Conservation (phyloP, 2,797 vertebrate species). For the Neopelma chrysocephalum region DNA sequence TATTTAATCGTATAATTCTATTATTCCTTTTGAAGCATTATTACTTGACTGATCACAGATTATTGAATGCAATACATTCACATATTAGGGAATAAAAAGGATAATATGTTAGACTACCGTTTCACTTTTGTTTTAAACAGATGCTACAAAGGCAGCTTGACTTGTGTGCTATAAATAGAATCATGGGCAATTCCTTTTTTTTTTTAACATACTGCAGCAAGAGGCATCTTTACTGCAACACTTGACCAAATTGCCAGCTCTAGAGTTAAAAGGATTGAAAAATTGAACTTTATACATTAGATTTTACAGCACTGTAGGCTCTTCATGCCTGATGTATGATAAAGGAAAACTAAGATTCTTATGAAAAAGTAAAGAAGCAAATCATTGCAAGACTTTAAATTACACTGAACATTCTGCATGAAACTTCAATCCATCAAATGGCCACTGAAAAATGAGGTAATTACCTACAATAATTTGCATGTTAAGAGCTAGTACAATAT, state of each 20-base stretch:
- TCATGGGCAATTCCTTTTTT: background rate
- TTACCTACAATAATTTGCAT: slow-evolving; percentile 98
- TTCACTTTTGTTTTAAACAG: background rate
- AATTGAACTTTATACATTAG: background rate
- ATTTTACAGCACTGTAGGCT: background rate
- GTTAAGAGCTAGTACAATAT: slow-evolving; percentile 93
- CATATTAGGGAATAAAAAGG: background rate
- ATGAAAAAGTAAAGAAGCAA: slow-evolving; percentile 54
- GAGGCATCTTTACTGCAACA: background rate
- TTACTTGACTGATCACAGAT: background rate
- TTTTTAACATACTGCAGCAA: background rate
- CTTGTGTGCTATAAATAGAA: background rate
- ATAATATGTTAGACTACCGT: background rate
- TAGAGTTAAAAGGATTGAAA: slow-evolving; percentile 15
- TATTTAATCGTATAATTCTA: background rate
- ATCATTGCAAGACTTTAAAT: slow-evolving; percentile 70
- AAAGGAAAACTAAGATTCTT: slow-evolving; percentile 52
- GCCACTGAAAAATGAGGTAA: slow-evolving; percentile 95
- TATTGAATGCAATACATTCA: background rate
- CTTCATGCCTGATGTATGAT: background rate
- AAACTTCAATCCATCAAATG: slow-evolving; percentile 88
- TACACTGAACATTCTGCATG: slow-evolving; percentile 71
- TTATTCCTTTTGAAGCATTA: background rate
- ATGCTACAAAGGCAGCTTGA: background rate
- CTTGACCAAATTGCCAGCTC: slow-evolving; percentile 42